These are phyloP conservation scores for Artibeus jamaicensis DNA, from an alignment of 2,797 vertebrate genomes.

Conservation along the genomic window DNA sequence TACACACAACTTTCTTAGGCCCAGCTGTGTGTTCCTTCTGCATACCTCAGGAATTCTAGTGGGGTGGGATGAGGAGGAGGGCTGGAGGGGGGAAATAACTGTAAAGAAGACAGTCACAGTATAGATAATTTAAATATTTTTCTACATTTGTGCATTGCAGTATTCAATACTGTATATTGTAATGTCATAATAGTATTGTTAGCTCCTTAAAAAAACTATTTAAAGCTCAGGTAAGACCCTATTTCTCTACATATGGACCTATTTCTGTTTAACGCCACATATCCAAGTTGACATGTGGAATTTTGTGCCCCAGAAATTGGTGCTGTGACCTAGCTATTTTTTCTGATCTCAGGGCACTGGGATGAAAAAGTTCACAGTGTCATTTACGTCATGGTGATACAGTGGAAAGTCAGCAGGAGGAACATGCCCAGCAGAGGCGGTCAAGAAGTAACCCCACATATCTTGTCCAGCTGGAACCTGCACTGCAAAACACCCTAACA, in stretches of 20 bases:
- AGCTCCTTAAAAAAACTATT: not conserved
- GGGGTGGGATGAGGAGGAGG: not conserved
- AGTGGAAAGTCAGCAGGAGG: not conserved
- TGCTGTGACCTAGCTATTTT: not conserved
- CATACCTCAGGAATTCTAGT: constrained; percentile 24
- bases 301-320: not conserved
- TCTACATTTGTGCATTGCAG: not conserved
- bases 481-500: not conserved
- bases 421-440: not conserved
- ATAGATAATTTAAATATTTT: not conserved
- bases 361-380: not conserved
- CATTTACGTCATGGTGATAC: not conserved
- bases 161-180: not conserved
- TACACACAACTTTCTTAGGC: not conserved
- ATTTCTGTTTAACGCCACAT: no score
- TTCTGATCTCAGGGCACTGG: not conserved
- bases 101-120: not conserved
- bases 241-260: no score
- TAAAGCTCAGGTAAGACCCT: not conserved
- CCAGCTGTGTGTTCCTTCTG: constrained; percentile 47
- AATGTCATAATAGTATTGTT: not conserved
- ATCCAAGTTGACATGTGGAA: not conserved
- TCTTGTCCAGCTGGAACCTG: not conserved
- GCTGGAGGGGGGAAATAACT: not conserved
- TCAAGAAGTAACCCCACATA: not conserved